These are phyloP conservation scores for Lasioglossum calceatum DNA, from an alignment of 2,888 invertebrate genomes.

Conservation along the genomic window DNA sequence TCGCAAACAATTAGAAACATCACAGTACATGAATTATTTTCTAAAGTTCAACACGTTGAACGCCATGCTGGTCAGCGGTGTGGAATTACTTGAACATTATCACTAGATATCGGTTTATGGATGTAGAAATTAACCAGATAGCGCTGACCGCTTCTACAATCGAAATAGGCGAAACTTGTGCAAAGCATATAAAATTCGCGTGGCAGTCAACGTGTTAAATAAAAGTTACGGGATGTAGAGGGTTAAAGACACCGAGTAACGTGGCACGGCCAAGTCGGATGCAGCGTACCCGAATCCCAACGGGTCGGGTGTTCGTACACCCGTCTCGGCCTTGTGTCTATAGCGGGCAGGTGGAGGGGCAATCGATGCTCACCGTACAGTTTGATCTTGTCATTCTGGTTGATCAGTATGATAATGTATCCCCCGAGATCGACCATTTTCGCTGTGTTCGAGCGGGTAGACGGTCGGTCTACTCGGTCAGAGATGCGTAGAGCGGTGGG, in stretches of 20 bases:
- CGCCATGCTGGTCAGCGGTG: too few relatives aligned
- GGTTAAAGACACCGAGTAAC: background rate
- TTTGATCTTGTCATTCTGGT: constrained; percentile 97
- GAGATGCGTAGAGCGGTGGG: constrained; percentile 38
- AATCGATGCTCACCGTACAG: constrained; percentile 89
- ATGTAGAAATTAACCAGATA: too few relatives aligned
- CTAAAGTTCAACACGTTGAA: too few relatives aligned
- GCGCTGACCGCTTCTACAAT: background rate
- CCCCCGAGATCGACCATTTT: constrained; percentile 95
- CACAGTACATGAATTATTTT: too few relatives aligned
- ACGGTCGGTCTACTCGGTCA: constrained; percentile 51
- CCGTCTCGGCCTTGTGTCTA: background rate
- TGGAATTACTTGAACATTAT: background rate
- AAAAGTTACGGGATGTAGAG: background rate
- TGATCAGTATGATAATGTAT: constrained; percentile 97
- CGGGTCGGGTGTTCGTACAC: background rate
- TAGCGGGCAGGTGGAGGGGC: background rate
- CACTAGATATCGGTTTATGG: background rate
- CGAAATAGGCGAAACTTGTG: background rate
- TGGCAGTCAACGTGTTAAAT: background rate
- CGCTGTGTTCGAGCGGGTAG: constrained; percentile 44
- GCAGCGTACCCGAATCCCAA: constrained; percentile 4
- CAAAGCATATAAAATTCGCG: background rate
- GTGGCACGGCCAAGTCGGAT: background rate
- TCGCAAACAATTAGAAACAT: too few relatives aligned